phyloP scores from a whole-genome alignment of 1,140 invertebrate species.

The Acromyrmex heyeri region DNA sequence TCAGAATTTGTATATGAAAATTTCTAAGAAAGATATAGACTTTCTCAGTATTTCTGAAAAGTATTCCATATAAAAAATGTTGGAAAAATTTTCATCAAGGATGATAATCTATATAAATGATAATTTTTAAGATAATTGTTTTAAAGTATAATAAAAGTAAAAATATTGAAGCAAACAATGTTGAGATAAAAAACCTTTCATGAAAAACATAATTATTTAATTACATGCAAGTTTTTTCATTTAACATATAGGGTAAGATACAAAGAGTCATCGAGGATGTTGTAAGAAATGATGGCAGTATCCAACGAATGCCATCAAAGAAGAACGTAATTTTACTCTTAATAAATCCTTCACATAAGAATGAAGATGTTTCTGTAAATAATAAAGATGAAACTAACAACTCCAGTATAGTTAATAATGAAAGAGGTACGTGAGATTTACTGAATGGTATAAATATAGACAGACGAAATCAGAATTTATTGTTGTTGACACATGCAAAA shows the following conservation, averaged over 20 bases:
- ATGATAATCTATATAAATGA: background rate
- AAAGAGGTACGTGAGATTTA: background rate
- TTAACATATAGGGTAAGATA: background rate
- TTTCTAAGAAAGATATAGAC: too few relatives aligned
- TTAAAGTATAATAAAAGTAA: background rate
- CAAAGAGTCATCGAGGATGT: background rate
- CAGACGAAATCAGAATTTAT: background rate
- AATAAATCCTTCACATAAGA: constrained; percentile 24
- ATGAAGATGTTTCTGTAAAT: background rate
- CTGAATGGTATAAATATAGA: background rate
- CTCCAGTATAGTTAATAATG: background rate
- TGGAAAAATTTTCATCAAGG: too few relatives aligned
- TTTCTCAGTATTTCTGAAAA: too few relatives aligned
- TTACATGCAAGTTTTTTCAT: background rate
- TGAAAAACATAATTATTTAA: background rate
- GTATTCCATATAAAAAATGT: too few relatives aligned
- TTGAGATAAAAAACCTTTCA: too few relatives aligned
- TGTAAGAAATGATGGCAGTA: background rate
- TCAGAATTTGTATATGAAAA: too few relatives aligned
- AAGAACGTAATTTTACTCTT: constrained; percentile 12
- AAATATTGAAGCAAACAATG: background rate
- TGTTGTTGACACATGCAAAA: background rate
- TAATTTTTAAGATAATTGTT: background rate
- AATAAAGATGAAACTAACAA: background rate
- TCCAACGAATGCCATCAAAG: constrained; percentile 25